Conservation (phyloP, 2,797 vertebrate species). For the Tympanoctomys barrerae region DNA sequence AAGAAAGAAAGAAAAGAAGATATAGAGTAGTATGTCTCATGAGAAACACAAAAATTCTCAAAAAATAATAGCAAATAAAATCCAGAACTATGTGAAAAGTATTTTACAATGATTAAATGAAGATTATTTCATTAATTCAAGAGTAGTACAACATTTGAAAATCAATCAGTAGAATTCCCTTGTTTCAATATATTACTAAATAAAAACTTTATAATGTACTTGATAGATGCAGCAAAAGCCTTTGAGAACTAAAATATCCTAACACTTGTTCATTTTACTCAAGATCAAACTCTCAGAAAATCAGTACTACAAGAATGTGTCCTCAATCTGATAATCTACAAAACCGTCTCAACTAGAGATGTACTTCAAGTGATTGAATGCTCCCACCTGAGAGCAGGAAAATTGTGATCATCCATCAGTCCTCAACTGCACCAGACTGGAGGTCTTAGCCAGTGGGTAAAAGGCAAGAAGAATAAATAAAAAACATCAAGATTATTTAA, state of each 20-base stretch:
- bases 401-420: not conserved
- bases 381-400: not conserved
- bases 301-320: not conserved
- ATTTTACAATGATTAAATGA: not conserved
- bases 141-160: not conserved
- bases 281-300: not conserved
- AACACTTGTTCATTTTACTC: not conserved
- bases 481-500: not conserved
- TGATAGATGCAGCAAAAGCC: not conserved
- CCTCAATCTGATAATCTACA: not conserved
- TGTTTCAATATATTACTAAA: conserved; percentile 7
- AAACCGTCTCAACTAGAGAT: not conserved
- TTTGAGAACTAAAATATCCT: not conserved
- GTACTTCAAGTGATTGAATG: not conserved
- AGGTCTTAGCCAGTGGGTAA: not conserved
- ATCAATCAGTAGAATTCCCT: not conserved
- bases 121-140: not conserved
- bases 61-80: conserved; percentile 7
- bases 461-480: not conserved
- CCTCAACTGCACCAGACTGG: not conserved
- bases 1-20: not conserved
- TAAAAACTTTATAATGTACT: not conserved
- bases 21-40: not conserved
- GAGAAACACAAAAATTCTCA: not conserved
- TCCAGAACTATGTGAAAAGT: not conserved